Evolutionary conservation across 2,888 invertebrate genomes (phyloP), one percentile per base, ranked within the genome.

Genomic region (Spilarctia lutea): DNA sequence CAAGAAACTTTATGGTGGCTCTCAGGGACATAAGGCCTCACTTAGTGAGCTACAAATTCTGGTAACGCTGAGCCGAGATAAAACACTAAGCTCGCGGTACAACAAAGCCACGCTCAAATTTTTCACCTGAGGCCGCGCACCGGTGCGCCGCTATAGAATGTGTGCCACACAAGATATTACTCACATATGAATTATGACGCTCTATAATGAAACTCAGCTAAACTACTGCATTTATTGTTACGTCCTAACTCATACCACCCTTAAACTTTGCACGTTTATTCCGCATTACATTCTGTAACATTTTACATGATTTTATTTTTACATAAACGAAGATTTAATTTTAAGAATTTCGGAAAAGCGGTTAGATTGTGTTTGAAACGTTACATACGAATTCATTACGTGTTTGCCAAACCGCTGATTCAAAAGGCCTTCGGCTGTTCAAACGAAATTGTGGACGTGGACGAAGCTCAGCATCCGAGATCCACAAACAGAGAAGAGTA

Each of bases 11-110:
- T 92, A 91, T 92, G 91, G 91, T 92, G 90, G 92, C 93, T 88
- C 93, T 88, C 91, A 89, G 90, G 89, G 92, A 94, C 95, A 95
- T 95, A 96, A 96, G 95, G 95, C 94, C 91, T 95, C 95, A 94
- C 94, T 95, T 95, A 95, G 94, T 91, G 92, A 94, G 92, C 94
- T 94, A 95, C 95, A 95, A 94, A 96, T 96, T 93, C 94, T 95
- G 93, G 94, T 95, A 95, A 95, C 92, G 93, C 91, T 94, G 94
- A 96, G 94, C 94, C 93, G 93, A 94, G 95, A 96, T 95, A 96
- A 95, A 95, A 94, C 94, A 94, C 92, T 94, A 94, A 94, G 94
- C 94, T 92, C 91, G 91, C 88, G 91, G 92, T 91, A 92, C 93
- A 91, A 89, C 90, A 93, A 91, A 92, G 90, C 92, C 89, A 87